These are phyloP conservation scores for Acrocephalus kingi DNA, from an alignment of 2,113 vertebrate species.

Conservation along the genomic window DNA sequence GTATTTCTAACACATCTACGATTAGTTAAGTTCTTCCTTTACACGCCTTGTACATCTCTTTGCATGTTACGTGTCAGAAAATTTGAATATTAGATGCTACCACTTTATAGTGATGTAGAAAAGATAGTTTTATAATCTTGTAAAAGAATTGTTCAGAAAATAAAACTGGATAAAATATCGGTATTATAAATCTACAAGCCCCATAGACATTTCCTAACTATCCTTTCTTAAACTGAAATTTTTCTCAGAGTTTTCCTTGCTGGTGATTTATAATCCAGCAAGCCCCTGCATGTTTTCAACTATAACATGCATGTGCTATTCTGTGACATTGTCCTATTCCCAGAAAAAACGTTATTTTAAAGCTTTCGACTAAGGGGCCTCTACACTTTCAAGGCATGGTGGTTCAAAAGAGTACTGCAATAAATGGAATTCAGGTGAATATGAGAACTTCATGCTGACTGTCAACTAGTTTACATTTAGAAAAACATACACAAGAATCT, in stretches of 20 bases:
- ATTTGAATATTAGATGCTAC: neutral
- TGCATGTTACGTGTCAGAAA: neutral
- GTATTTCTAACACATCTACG: neutral
- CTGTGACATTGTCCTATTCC: neutral
- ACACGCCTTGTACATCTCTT: neutral
- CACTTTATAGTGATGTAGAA: neutral
- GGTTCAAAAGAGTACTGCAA: neutral
- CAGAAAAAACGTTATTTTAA: neutral
- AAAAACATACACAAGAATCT: neutral
- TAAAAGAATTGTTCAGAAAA: neutral
- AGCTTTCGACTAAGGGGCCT: neutral
- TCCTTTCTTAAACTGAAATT: neutral
- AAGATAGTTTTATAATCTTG: neutral
- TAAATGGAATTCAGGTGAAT: neutral
- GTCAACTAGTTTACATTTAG: neutral
- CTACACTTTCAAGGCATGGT: neutral
- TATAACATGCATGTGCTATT: neutral
- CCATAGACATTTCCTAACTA: neutral
- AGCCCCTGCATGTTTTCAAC: neutral
- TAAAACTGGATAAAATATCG: neutral
- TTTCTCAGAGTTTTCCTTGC: neutral
- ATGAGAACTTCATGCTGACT: neutral
- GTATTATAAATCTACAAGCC: neutral
- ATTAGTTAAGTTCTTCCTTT: neutral
- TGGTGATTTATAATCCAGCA: neutral